Conservation (phyloP, 2,888 invertebrate genomes). For the Acronicta psi region DNA sequence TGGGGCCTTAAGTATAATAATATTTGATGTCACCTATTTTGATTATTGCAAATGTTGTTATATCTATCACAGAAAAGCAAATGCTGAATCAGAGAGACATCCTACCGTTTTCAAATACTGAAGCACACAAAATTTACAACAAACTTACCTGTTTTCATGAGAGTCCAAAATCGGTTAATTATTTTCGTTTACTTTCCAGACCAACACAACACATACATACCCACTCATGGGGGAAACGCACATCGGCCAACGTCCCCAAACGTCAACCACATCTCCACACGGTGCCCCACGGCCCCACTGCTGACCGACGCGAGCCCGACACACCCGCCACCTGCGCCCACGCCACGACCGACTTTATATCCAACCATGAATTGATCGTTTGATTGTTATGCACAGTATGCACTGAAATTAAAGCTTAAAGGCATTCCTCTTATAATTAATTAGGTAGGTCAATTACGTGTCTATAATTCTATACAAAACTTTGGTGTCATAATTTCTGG, state of each 20-base stretch:
- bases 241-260: constrained; percentile 4
- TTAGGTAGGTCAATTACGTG: too few species aligned
- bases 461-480: too few species aligned
- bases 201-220: neutral
- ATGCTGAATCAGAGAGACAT: too few species aligned
- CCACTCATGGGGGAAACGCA: constrained; percentile 9
- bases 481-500: too few species aligned
- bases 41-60: neutral
- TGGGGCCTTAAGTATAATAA: neutral
- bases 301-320: constrained; percentile 12
- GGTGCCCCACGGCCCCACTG: constrained; percentile 11
- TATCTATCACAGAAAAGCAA: neutral
- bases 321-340: constrained; percentile 4
- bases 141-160: neutral
- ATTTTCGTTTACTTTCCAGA: neutral
- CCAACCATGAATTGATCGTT: neutral
- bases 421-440: neutral
- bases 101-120: too few species aligned
- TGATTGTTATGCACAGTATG: constrained; percentile 1
- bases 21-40: too few species aligned
- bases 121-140: too few species aligned
- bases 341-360: neutral
- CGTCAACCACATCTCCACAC: constrained; percentile 34
- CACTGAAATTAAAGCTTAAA: constrained; percentile 2
- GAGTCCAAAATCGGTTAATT: neutral